Base-by-base conservation (phyloP, 2,888 invertebrate species). In the Nephrotoma appendiculata region DNA sequence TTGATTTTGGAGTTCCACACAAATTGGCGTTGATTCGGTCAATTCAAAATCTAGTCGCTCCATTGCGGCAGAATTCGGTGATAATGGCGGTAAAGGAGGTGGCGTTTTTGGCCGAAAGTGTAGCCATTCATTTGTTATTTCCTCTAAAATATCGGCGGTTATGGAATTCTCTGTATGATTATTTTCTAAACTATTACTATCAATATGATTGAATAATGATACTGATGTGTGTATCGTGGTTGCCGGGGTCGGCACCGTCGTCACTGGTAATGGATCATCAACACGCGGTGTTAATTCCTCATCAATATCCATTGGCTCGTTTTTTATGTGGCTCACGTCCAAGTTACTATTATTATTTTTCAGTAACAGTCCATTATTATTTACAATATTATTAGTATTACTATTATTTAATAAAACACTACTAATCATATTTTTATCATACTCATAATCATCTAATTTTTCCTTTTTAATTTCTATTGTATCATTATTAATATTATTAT, bases 31-130 rank as follows among this genome's bases (percentile, higher is more conserved):
- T 41, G 90, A 89, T 87, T 90, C 90, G 5, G 91, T 71, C 41
- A 86, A 87, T 86, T 86, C 86, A 41, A 87, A 87, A 57, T 84
- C 86, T n/a, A 43, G 41, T 0, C 44, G 43, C 45, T 85, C 85
- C 41, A 41, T 43, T 42, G 43, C 41, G 2, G 15, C 7, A 7
- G 19, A 44, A 44, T 43, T 44, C 45, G 85, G 42, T 44, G 42
- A 42, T 12, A 85, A 7, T 11, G 52, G 43, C 4, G 52, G 42
- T 45, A 45, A 44, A 31, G 45, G 45, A 44, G 87, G 86, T 45
- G 92, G 92, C 31, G 91, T 91, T 88, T 91, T 91, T 15, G 92
- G 92, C 6, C 91, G 90, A 88, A 92, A 92, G 89, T 92, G 92
- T 87, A 92, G 88, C 92, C 92, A 92, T 88, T 91, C 91, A 3